Evolutionary conservation across 2,113 vertebrate genomes (phyloP), one percentile per base, ranked within the genome.

Genomic region (Cebidichthys violaceus): DNA sequence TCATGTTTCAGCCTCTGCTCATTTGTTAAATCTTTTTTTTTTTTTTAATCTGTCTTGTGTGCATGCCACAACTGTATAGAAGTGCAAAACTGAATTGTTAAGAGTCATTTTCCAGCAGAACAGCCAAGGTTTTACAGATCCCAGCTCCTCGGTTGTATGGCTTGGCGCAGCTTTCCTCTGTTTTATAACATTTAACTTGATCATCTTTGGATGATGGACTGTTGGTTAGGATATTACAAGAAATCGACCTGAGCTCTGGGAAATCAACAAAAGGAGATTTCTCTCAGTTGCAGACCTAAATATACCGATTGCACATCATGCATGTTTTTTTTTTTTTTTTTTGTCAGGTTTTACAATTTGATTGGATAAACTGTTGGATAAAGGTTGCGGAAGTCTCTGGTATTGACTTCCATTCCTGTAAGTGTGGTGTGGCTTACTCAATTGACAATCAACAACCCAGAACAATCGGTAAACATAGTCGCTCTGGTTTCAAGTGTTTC

Each of bases 361-460:
- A 15, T 45, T 54, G 4, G 24, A 29, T 62, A 22, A 8, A 31
- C 29, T 47, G 11, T 4, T 31, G 22, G 29, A 11, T 15, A 54
- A n/a, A 54, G 9, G 22, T 73, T 68, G 50, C 45, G 57, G 2
- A 29, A 24, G 31, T 39, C 13, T n/a, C 50, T 9, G 50, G 2
- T 54, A 54, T 54, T 35, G 14, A 73, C 14, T 64, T 73, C 35
- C 18, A 52, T 64, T 20, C 9, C 17, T 65, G 8, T 18, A 14
- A 35, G 15, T 75, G 35, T 43, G 24, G 31, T 24, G 24, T 29
- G 50, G 31, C 24, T 52, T 13, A 45, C 11, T 68, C 45, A 1
- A 29, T 47, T 24, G 52, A 55, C 52, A 27, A 81, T 83, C 73
- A 41, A 85, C 77, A 85, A 24, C 27, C 47, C 41, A 59, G 18